phyloP scores from a whole-genome alignment of 2,113 vertebrate genomes.

The Bujurquina vittata region DNA sequence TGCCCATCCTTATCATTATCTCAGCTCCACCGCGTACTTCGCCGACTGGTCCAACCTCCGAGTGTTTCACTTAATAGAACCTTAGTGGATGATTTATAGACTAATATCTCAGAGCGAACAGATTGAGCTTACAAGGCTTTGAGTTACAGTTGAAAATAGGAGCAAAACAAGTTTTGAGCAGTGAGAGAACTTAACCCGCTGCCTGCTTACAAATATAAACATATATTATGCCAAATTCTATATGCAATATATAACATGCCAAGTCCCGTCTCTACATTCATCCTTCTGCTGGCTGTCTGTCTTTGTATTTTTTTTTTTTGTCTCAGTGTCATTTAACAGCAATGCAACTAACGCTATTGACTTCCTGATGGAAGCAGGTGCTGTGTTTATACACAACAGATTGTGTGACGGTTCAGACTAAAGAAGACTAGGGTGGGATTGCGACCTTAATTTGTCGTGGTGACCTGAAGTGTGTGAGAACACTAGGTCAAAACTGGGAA shows the following conservation, averaged over 20 bases:
- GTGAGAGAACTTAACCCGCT: neutral
- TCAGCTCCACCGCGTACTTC: conserved; percentile 15
- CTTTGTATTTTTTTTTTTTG: neutral
- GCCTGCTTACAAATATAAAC: neutral
- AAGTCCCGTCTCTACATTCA: neutral
- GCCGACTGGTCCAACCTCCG: neutral
- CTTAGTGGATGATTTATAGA: neutral
- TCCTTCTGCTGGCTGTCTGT: neutral
- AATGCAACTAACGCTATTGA: neutral
- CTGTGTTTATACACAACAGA: neutral
- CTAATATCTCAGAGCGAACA: neutral
- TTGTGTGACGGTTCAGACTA: neutral
- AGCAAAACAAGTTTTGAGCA: neutral
- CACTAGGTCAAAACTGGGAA: neutral
- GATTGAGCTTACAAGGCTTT: conserved; percentile 10
- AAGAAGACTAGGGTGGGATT: neutral
- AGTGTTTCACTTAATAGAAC: neutral
- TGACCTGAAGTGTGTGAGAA: neutral
- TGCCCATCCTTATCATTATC: conserved; percentile 15
- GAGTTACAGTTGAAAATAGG: neutral
- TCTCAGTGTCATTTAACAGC: neutral
- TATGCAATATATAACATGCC: neutral
- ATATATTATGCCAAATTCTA: neutral
- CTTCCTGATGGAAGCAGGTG: neutral
- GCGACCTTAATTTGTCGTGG: neutral